Percentiles rank a stretch among this genome's conserved stretches.
Evolutionary conservation across 2,888 invertebrate species (phyloP).

Genomic region (Octodonta nipae): DNA sequence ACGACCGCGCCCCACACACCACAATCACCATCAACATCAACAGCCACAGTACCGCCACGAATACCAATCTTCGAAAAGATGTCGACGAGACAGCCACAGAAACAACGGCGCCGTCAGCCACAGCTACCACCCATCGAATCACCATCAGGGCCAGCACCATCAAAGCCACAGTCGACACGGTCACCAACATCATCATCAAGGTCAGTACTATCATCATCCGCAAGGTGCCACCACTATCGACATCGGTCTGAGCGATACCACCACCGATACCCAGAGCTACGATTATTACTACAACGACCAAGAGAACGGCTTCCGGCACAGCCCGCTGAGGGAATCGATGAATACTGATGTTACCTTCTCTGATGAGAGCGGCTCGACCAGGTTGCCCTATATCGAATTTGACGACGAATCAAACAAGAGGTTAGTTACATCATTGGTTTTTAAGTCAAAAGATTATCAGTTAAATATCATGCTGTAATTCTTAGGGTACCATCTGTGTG

Average conservation of each 20-base stretch:
- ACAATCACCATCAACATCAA: slow-evolving; percentile 4
- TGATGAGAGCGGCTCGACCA: slow-evolving; percentile 29
- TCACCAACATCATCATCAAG: background rate
- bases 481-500: no score
- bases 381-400: slow-evolving; percentile 26
- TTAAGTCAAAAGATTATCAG: no score
- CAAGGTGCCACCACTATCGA: slow-evolving; percentile 18
- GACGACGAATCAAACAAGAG: slow-evolving; percentile 24
- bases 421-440: no score
- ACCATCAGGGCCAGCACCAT: no score
- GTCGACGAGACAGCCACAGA: slow-evolving; percentile 4
- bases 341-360: slow-evolving; percentile 23
- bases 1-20: no score
- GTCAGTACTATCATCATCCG: slow-evolving; percentile 7
- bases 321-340: slow-evolving; percentile 18
- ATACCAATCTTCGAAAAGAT: background rate
- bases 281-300: slow-evolving; percentile 28
- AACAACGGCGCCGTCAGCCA: background rate
- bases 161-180: slow-evolving; percentile 5
- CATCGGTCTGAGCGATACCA: slow-evolving; percentile 28
- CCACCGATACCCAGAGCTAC: slow-evolving; percentile 26
- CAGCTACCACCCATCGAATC: slow-evolving; percentile 6
- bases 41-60: slow-evolving; percentile 3
- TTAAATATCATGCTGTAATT: no score
- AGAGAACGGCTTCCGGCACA: slow-evolving; percentile 24